Evolutionary conservation across 2,888 invertebrate genomes (phyloP), one percentile per base, ranked within the genome.

Genomic region (Eustalomyia histrio): DNA sequence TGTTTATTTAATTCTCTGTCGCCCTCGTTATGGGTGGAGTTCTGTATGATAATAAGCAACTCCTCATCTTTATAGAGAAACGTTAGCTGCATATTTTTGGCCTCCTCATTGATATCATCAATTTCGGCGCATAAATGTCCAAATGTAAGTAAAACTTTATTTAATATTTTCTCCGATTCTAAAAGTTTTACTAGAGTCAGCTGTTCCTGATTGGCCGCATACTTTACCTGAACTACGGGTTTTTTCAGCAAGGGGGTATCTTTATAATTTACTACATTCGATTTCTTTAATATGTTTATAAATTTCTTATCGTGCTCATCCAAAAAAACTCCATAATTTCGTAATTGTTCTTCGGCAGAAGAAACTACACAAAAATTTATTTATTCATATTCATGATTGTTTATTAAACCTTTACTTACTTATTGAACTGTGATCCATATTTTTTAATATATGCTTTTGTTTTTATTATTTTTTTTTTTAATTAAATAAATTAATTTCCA

Each of bases 81-180:
- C 61, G 91, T 90, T 0, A 87, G 86, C 81, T 92, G 93, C 91
- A 92, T 92, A 76, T 92, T 91, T 83, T 92, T 92, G 9, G 95
- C 95, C 89, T 96, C 95, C 69, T 91, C 90, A 85, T 93, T 93
- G 16, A 97, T 91, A 68, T 92, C 88, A 71, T 93, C 91, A 78
- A 96, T 93, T 91, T 98, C 97, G 84, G 93, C 92, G 89, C 96
- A 96, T 1, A 97, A 91, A 9, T 95, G 93, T 16, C 95, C 94
- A 76, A 98, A 93, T 0, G 96, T 95, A 53, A 95, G 93, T 9
- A 98, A 91, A 58, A 97, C 93, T 91, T 95, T 95, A 43, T 95
- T 95, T 85, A 97, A 92, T 63, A 94, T 91, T 87, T 95, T 95
- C 90, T 97, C 97, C 24, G 96, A 96, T 83, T 95, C 94, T 12